These are phyloP conservation scores for Poecilia velifera DNA, from an alignment of 2,797 vertebrate species.

Conservation along the genomic window DNA sequence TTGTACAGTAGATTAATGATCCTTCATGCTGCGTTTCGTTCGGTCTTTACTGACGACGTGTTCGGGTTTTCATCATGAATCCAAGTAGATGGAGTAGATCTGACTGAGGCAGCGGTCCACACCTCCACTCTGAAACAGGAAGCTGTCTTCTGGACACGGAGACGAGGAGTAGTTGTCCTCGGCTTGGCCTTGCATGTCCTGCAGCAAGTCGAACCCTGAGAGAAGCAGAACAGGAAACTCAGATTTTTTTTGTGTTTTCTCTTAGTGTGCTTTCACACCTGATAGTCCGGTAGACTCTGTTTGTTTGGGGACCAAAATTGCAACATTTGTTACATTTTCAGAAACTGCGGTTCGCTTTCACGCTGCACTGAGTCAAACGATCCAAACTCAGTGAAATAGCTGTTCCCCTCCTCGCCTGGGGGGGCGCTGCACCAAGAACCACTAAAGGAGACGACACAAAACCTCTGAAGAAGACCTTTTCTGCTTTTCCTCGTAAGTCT, in stretches of 20 bases:
- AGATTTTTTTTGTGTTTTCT: not conserved
- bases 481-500: too few species aligned
- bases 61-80: conserved; percentile 61
- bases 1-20: conserved; percentile 9
- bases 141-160: conserved; percentile 71
- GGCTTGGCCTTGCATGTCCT: conserved; percentile 72
- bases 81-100: conserved; percentile 76
- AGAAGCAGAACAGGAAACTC: not conserved
- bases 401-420: too few species aligned
- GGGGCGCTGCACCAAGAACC: too few species aligned
- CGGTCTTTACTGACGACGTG: not conserved
- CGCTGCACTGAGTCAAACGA: too few species aligned
- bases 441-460: not conserved
- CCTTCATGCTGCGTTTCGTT: conserved; percentile 8
- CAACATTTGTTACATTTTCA: too few species aligned
- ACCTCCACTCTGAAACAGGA: conserved; percentile 74
- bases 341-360: too few species aligned
- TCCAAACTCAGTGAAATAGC: too few species aligned
- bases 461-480: not conserved
- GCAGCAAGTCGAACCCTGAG: conserved; percentile 73
- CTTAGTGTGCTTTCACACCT: not conserved
- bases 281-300: too few species aligned
- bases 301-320: too few species aligned
- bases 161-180: conserved; percentile 61
- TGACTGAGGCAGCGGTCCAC: conserved; percentile 74